phyloP scores from a whole-genome alignment of 53 echinoderm and acorn worm species.

The Arbacia lixula region DNA sequence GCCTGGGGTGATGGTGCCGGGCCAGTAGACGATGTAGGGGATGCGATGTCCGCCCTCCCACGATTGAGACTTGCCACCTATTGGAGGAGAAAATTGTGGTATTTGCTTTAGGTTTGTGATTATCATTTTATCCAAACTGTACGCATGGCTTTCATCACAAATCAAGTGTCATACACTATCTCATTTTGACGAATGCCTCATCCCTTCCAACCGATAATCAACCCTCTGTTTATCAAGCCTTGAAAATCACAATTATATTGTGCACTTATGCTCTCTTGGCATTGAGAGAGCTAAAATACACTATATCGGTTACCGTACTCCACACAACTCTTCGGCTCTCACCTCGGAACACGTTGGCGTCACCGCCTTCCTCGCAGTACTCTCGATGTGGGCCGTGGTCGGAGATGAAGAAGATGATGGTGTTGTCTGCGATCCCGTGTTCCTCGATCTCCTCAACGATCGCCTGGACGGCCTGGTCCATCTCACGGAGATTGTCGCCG shows the following conservation, averaged over 20 bases:
- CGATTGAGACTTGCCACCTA: slow-evolving; percentile 69
- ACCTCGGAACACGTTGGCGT: slow-evolving; percentile 77
- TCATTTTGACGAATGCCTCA: no score
- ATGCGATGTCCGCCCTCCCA: slow-evolving; percentile 89
- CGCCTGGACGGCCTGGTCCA: slow-evolving; percentile 67
- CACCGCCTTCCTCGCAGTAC: slow-evolving; percentile 73
- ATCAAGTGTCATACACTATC: no score
- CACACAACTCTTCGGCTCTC: no score
- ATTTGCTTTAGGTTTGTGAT: no score
- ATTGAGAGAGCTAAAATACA: no score
- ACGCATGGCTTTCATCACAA: no score
- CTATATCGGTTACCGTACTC: no score
- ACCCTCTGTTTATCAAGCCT: no score
- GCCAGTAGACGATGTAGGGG: slow-evolving; percentile 89
- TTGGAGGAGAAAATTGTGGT: neutral
- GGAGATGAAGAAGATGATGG: slow-evolving; percentile 74
- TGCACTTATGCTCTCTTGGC: no score
- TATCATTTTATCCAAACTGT: no score
- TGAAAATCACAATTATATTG: no score
- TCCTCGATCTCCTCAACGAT: slow-evolving; percentile 54
- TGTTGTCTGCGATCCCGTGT: slow-evolving; percentile 60
- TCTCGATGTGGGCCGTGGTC: slow-evolving; percentile 80
- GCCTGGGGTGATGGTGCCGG: slow-evolving; percentile 64
- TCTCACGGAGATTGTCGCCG: slow-evolving; percentile 78
- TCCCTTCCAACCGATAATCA: no score